These are phyloP conservation scores for Notarius quadriscutis DNA, from an alignment of 2,113 vertebrate species.

Conservation along the genomic window DNA sequence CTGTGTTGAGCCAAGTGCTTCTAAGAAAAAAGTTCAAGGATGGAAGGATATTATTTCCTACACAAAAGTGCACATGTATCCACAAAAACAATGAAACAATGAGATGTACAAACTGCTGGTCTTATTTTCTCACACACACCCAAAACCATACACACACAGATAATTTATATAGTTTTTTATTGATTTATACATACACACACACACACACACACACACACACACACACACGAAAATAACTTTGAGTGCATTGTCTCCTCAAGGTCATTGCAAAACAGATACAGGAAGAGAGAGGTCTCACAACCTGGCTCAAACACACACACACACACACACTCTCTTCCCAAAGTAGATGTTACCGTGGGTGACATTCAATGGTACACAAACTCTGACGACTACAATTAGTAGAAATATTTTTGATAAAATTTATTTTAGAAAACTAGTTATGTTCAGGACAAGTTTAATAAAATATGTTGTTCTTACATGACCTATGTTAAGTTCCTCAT, in stretches of 20 bases:
- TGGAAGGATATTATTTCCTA: slow-evolving; percentile 59
- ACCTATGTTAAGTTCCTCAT: slow-evolving; percentile 26
- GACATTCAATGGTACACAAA: no score
- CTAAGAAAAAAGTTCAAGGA: slow-evolving; percentile 61
- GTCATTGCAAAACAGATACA: slow-evolving; percentile 51
- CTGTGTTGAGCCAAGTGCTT: slow-evolving; percentile 42
- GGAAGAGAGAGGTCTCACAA: slow-evolving; percentile 48
- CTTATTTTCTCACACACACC: slow-evolving; percentile 35
- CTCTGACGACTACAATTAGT: not conserved
- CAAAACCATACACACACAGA: slow-evolving; percentile 23
- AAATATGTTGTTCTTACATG: slow-evolving; percentile 55
- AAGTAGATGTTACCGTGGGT: no score
- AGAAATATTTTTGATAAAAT: slow-evolving; percentile 54
- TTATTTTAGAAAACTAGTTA: slow-evolving; percentile 76
- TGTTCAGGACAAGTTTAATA: slow-evolving; percentile 63
- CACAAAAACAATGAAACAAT: slow-evolving; percentile 26
- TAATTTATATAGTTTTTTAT: not conserved
- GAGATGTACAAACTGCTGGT: not conserved
- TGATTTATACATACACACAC: slow-evolving; percentile 17
- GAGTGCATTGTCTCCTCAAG: slow-evolving; percentile 58
- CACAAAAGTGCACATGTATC: slow-evolving; percentile 14
- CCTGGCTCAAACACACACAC: not conserved
- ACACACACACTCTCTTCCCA: not conserved
- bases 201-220: slow-evolving; percentile 21
- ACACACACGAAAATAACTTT: slow-evolving; percentile 29